Evolutionary conservation across 2,113 vertebrate species (phyloP).

Genomic region (Rana temporaria): DNA sequence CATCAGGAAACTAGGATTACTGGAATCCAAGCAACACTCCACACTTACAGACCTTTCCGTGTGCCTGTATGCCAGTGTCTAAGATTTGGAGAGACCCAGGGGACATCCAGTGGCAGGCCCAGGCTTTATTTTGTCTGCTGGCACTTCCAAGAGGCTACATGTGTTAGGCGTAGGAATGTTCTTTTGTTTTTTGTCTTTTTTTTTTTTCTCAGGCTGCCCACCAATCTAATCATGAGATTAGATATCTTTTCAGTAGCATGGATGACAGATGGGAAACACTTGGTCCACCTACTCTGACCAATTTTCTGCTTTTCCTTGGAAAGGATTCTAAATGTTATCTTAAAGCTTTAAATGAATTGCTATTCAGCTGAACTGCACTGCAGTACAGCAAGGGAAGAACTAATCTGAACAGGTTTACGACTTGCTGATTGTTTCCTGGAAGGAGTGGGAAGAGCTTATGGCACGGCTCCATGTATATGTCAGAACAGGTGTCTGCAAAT

Average conservation of each 20-base stretch:
- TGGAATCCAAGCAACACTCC: background rate
- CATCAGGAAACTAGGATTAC: background rate
- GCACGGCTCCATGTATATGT: background rate
- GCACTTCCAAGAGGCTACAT: slow-evolving; percentile 4
- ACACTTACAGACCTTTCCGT: background rate
- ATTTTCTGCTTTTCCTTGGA: slow-evolving; percentile 34
- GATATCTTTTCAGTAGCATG: slow-evolving; percentile 10
- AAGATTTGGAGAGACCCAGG: background rate
- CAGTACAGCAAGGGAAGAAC: slow-evolving; percentile 8
- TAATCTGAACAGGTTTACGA: slow-evolving; percentile 1
- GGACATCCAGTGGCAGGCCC: background rate
- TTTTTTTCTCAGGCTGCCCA: background rate
- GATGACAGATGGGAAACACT: slow-evolving; percentile 45
- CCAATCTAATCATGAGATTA: slow-evolving; percentile 45
- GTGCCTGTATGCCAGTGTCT: background rate
- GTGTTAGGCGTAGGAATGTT: slow-evolving; percentile 6
- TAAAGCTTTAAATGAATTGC: slow-evolving; percentile 33
- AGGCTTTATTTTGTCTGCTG: slow-evolving; percentile 29
- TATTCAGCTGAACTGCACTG: background rate
- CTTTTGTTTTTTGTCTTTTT: slow-evolving; percentile 6
- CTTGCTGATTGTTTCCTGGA: slow-evolving; percentile 18
- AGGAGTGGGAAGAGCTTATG: slow-evolving; percentile 30
- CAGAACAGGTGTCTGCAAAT: slow-evolving; percentile 9
- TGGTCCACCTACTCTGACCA: slow-evolving; percentile 39
- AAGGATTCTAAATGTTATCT: slow-evolving; percentile 39